Evolutionary conservation across 2,797 vertebrate genomes (phyloP), one percentile per base, ranked within the genome.

Genomic region (Mus caroli): DNA sequence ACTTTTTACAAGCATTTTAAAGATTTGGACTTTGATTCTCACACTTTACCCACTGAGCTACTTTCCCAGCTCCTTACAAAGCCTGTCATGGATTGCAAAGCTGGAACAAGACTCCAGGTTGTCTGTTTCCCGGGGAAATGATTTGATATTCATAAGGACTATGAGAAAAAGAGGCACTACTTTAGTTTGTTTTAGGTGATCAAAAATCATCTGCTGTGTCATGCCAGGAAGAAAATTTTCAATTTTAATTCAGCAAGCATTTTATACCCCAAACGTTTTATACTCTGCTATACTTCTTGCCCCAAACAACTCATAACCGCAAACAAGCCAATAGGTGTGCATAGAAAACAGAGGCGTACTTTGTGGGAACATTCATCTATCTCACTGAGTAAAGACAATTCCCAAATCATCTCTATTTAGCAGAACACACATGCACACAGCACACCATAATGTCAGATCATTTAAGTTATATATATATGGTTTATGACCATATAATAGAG

Each of bases 211-310:
- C 50, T 12, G 20, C 64, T 91, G 37, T 79, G 1, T 86, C n/a
- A 80, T 91, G 2, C 5, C 28, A 2, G 43, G 3, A 69, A 92
- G 58, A 80, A 95, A 94, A 85, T 80, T 26, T 40, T 92, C n/a
- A 93, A 73, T 3, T 94, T 95, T 90, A 92, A 90, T 58, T 87
- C 58, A 94, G 50, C 17, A 75, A n/a, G 89, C 9, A 10, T 50
- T 50, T 50, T 50, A 50, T 50, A 50, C 83, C 50, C 20, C 50
- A 84, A 96, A 94, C 7, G 26, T 75, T 62, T 94, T 88, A 75
- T 3, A 85, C 14, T 12, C 28, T 82, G 43, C 79, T 31, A 79
- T 40, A 20, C 22, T 26, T 92, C 75, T 83, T 78, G 52, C 2
- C 92, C 4, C 12, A 78, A 96, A 93, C 1, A 88, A 90, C 3